Conservation (phyloP, 2,888 invertebrate genomes). For the Drosophila dives region DNA sequence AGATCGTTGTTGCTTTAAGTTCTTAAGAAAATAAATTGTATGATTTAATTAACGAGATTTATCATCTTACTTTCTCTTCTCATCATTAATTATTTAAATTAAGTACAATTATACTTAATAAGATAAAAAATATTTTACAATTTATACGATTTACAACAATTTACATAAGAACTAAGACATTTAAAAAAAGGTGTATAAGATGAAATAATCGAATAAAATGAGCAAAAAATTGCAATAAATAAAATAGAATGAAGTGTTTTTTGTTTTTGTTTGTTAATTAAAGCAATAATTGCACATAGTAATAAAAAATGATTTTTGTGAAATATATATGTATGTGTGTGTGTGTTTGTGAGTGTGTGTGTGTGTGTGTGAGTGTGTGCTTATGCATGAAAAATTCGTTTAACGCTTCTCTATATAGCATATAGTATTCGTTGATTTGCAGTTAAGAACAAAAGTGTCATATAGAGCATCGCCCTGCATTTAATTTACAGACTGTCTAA, state of each 20-base stretch:
- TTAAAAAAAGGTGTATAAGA: constrained; percentile 30
- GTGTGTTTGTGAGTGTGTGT: background rate
- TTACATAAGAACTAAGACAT: constrained; percentile 70
- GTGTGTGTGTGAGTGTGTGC: background rate
- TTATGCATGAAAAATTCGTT: constrained; percentile 66
- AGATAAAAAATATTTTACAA: constrained; percentile 71
- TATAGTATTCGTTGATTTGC: constrained; percentile 74
- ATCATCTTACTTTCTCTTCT: constrained; percentile 18
- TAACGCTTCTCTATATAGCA: constrained; percentile 54
- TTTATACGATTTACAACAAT: constrained; percentile 73
- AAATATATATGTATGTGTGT: constrained; percentile 25
- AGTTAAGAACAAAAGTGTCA: constrained; percentile 44
- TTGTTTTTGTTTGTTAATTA: constrained; percentile 29
- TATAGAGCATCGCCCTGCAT: constrained; percentile 49
- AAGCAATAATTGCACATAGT: constrained; percentile 79
- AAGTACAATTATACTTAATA: constrained; percentile 79
- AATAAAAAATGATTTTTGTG: constrained; percentile 19
- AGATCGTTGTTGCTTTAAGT: constrained; percentile 80
- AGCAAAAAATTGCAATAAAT: constrained; percentile 61
- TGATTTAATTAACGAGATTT: constrained; percentile 70
- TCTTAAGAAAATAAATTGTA: constrained; percentile 69
- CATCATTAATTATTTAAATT: constrained; percentile 64
- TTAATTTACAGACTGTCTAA: constrained; percentile 39
- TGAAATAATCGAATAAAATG: constrained; percentile 43
- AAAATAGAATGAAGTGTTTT: constrained; percentile 49